Conservation (phyloP, 1,140 invertebrate species). For the Penaeus chinensis region DNA sequence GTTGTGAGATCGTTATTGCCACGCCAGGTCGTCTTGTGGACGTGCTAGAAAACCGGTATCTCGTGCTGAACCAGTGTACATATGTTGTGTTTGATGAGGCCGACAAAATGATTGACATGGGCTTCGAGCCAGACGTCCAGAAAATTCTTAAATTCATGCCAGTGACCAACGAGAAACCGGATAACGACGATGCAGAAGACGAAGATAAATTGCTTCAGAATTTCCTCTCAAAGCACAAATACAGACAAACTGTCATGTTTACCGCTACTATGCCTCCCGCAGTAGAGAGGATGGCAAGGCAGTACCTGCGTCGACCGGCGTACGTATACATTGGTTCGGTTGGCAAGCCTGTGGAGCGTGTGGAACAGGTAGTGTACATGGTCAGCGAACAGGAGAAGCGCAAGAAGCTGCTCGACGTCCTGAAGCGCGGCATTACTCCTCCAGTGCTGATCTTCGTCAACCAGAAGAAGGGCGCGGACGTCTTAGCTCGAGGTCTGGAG, state of each 20-base stretch:
- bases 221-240: slow-evolving; percentile 98
- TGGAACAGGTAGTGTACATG: slow-evolving; percentile 98
- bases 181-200: slow-evolving; percentile 98
- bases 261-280: slow-evolving; percentile 99
- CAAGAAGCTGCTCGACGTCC: slow-evolving; percentile 87
- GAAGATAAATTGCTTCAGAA: slow-evolving; percentile 90
- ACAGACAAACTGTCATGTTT: slow-evolving; percentile 99
- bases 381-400: slow-evolving; percentile 94
- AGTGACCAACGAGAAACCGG: slow-evolving; percentile 97
- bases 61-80: slow-evolving; percentile 95
- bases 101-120: slow-evolving; percentile 99
- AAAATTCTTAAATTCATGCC: slow-evolving; percentile 99
- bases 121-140: slow-evolving; percentile 94
- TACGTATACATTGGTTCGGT: slow-evolving; percentile 99
- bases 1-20: slow-evolving; percentile 99
- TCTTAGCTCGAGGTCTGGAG: slow-evolving; percentile 95
- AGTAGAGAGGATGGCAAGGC: slow-evolving; percentile 94
- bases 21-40: slow-evolving; percentile 99
- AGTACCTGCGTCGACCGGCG: slow-evolving; percentile 94
- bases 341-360: slow-evolving; percentile 97
- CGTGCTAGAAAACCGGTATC: slow-evolving; percentile 97
- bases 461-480: slow-evolving; percentile 99
- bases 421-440: slow-evolving; percentile 88
- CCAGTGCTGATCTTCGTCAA: slow-evolving; percentile 99
- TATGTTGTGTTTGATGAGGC: slow-evolving; percentile 95